phyloP scores from a whole-genome alignment of 2,113 vertebrate genomes.

The Chlorocebus sabaeus region DNA sequence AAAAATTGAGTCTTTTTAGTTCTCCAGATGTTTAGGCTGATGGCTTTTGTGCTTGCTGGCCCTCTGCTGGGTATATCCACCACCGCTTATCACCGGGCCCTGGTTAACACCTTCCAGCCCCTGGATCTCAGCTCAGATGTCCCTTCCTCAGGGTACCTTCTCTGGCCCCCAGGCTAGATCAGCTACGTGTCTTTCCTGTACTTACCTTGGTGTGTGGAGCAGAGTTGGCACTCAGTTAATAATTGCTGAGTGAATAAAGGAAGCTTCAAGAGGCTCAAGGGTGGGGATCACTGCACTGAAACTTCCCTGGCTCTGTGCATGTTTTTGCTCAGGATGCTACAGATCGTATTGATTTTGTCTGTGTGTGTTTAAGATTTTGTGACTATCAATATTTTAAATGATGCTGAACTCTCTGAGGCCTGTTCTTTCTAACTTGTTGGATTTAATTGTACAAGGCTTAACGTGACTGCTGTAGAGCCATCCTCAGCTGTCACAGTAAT shows the following conservation, averaged over 20 bases:
- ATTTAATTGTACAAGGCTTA: not conserved
- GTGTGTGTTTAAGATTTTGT: not conserved
- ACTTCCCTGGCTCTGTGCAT: not conserved
- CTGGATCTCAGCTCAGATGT: not conserved
- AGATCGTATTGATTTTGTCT: not conserved
- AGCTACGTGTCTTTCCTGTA: not conserved
- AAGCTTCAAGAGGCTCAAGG: not conserved
- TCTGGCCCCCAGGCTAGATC: not conserved
- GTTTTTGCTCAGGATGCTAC: not conserved
- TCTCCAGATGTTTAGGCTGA: not conserved
- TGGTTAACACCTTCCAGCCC: not conserved
- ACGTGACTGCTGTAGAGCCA: not conserved
- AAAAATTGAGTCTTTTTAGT: not conserved
- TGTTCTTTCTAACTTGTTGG: not conserved
- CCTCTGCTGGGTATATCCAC: not conserved
- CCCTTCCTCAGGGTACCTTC: not conserved
- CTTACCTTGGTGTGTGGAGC: not conserved
- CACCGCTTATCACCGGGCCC: rapidly evolving
- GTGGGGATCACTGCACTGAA: rapidly evolving
- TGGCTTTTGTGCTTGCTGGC: not conserved
- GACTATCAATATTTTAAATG: not conserved
- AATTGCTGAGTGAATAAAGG: not conserved
- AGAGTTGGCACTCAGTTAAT: not conserved
- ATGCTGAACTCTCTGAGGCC: not conserved
- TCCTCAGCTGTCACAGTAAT: not conserved